Percentiles rank a stretch among this genome's conserved stretches.
phyloP scores from a whole-genome alignment of 2,797 vertebrate genomes.

The Linurgus olivaceus region DNA sequence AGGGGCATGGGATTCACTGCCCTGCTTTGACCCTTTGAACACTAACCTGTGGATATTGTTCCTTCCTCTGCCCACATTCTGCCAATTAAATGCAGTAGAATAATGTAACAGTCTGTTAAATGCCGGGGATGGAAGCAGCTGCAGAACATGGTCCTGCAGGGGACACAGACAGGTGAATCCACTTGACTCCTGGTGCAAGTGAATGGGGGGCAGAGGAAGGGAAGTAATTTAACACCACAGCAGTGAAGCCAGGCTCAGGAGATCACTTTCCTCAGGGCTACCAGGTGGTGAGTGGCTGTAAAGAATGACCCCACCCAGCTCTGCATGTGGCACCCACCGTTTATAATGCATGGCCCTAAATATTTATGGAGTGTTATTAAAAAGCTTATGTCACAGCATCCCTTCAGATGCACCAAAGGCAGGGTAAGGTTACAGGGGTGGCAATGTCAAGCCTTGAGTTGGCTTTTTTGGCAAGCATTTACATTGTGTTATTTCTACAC shows the following conservation, averaged over 20 bases:
- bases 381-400: slow-evolving; percentile 73
- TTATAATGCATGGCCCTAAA: slow-evolving; percentile 67
- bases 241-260: slow-evolving; percentile 3
- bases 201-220: slow-evolving; percentile 25
- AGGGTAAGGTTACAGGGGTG: slow-evolving; percentile 69
- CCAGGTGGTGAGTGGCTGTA: slow-evolving; percentile 84
- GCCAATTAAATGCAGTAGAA: not conserved
- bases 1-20: not conserved
- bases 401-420: slow-evolving; percentile 49
- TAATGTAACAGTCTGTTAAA: not conserved
- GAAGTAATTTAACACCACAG: slow-evolving; percentile 81
- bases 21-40: not conserved
- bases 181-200: not conserved
- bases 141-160: not conserved
- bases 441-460: slow-evolving; percentile 39
- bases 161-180: not conserved
- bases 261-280: slow-evolving; percentile 75
- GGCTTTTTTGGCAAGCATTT: not conserved
- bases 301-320: slow-evolving; percentile 69
- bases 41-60: not conserved
- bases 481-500: not conserved
- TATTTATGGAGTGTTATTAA: slow-evolving; percentile 59
- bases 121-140: not conserved
- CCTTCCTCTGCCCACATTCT: not conserved
- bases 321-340: slow-evolving; percentile 75